Percentiles rank a stretch among this genome's conserved stretches.
These are phyloP conservation scores for Mustela lutreola DNA, from an alignment of 2,113 vertebrate species.

Conservation along the genomic window DNA sequence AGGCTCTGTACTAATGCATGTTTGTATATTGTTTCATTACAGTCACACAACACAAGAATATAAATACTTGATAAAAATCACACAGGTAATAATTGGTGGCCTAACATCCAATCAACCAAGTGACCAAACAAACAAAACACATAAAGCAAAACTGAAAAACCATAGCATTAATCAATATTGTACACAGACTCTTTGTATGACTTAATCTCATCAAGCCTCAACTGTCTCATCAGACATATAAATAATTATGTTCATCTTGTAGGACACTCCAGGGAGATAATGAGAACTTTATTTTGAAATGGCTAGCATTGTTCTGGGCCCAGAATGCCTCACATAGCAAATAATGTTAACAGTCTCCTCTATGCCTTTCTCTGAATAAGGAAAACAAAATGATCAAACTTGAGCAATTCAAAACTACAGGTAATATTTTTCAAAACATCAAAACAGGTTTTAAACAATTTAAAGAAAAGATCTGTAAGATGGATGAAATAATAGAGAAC, in stretches of 20 bases:
- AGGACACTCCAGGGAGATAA: neutral
- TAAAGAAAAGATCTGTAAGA: neutral
- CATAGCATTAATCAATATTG: neutral
- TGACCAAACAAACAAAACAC: neutral
- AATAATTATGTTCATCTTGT: neutral
- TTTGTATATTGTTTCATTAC: neutral
- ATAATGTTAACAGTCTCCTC: neutral
- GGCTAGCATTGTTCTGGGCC: neutral
- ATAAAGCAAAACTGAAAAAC: neutral
- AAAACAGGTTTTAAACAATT: neutral
- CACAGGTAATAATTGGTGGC: neutral
- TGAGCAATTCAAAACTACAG: neutral
- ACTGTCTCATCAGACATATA: neutral
- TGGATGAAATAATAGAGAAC: neutral
- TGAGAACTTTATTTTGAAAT: neutral
- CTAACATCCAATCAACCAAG: neutral
- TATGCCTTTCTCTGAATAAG: neutral
- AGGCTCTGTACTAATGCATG: neutral
- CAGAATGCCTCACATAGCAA: neutral
- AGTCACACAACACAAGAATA: neutral
- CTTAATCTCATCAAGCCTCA: neutral
- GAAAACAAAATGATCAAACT: neutral
- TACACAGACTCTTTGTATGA: neutral
- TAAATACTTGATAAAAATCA: neutral
- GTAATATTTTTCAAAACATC: neutral